phyloP scores from a whole-genome alignment of 1,140 invertebrate genomes.

The Mercenaria mercenaria region DNA sequence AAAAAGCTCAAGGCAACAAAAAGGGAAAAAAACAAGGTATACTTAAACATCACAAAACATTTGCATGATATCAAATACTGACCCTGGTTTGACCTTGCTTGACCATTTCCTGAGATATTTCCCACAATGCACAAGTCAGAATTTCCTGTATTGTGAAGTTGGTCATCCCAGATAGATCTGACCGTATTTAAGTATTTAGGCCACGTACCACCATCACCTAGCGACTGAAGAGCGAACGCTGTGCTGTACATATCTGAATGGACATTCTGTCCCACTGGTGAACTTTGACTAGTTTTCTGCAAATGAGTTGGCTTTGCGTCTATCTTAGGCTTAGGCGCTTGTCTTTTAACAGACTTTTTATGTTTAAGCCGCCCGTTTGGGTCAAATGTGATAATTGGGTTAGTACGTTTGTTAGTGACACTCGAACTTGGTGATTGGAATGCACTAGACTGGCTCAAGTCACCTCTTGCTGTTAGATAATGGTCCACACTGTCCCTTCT shows the following conservation, averaged over 20 bases:
- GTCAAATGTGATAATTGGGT: constrained; percentile 62
- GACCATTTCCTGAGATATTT: constrained; percentile 53
- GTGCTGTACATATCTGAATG: constrained; percentile 84
- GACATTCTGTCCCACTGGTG: constrained; percentile 71
- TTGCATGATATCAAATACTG: constrained; percentile 51
- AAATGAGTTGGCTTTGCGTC: background rate
- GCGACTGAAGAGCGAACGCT: constrained; percentile 82
- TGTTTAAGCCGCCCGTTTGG: constrained; percentile 57
- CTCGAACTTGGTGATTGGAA: background rate
- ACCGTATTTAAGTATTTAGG: constrained; percentile 82
- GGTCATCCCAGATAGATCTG: constrained; percentile 81
- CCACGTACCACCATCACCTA: constrained; percentile 77
- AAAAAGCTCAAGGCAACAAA: constrained; percentile 20
- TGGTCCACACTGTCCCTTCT: constrained; percentile 41
- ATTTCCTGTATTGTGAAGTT: constrained; percentile 71
- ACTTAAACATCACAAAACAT: constrained; percentile 23
- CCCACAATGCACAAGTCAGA: constrained; percentile 58
- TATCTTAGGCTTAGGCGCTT: constrained; percentile 24
- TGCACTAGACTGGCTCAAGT: constrained; percentile 23
- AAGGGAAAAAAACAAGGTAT: background rate
- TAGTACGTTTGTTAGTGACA: constrained; percentile 63
- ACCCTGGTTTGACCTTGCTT: constrained; percentile 65
- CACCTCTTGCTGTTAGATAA: constrained; percentile 61
- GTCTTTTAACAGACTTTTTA: constrained; percentile 33
- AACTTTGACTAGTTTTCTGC: background rate